Evolutionary conservation across 2,888 invertebrate species (phyloP).

Genomic region (Alsophila aescularia): DNA sequence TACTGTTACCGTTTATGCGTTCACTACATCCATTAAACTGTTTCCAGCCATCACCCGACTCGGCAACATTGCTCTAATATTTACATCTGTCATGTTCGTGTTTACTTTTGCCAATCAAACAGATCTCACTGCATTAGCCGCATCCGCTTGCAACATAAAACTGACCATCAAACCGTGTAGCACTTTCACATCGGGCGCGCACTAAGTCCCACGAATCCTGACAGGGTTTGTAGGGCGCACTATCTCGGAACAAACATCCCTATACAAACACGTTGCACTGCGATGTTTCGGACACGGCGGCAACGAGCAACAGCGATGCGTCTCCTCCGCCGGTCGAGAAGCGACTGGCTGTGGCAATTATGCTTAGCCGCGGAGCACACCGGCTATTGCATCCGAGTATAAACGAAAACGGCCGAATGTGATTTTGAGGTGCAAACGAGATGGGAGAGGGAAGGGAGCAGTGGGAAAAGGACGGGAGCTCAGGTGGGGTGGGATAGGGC

Average conservation of each 20-base stretch:
- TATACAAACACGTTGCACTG: slow-evolving; percentile 67
- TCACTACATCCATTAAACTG: slow-evolving; percentile 67
- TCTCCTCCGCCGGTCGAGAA: slow-evolving; percentile 70
- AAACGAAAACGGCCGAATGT: slow-evolving; percentile 80
- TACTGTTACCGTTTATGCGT: slow-evolving; percentile 55
- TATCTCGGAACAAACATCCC: slow-evolving; percentile 79
- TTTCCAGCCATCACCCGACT: slow-evolving; percentile 56
- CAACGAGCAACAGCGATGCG: slow-evolving; percentile 59
- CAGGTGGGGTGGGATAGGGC: slow-evolving; percentile 73
- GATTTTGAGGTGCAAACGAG: slow-evolving; percentile 75
- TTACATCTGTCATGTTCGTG: slow-evolving; percentile 66
- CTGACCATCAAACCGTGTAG: slow-evolving; percentile 64
- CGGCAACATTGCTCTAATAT: slow-evolving; percentile 62
- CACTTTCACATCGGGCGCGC: slow-evolving; percentile 60
- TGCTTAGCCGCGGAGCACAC: slow-evolving; percentile 82
- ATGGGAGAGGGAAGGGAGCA: slow-evolving; percentile 51
- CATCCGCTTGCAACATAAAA: slow-evolving; percentile 63
- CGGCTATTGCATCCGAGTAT: slow-evolving; percentile 82
- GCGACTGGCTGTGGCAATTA: slow-evolving; percentile 79
- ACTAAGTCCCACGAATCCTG: slow-evolving; percentile 68
- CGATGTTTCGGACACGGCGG: slow-evolving; percentile 73
- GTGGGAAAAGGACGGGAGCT: slow-evolving; percentile 60
- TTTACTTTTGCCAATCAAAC: slow-evolving; percentile 77
- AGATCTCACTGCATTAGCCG: slow-evolving; percentile 70
- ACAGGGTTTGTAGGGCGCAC: slow-evolving; percentile 68